phyloP scores from a whole-genome alignment of 2,113 vertebrate species.

The Oryzias curvinotus region DNA sequence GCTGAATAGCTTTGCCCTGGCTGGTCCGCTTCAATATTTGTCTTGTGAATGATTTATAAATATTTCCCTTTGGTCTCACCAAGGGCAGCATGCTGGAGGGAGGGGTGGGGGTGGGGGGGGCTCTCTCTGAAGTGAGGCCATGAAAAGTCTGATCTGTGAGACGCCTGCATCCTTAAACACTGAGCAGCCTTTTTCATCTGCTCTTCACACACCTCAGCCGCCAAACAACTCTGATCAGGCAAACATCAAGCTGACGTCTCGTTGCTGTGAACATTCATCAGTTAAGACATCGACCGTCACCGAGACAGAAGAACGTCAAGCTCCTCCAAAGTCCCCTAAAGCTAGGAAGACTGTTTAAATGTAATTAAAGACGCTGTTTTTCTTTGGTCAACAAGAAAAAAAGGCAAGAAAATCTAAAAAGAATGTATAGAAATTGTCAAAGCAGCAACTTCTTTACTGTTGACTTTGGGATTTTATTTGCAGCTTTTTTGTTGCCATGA shows the following conservation, averaged over 20 bases:
- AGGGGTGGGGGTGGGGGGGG: constrained; percentile 39
- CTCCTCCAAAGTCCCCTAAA: constrained; percentile 75
- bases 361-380: constrained; percentile 80
- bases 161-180: constrained; percentile 10
- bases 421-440: background rate
- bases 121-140: constrained; percentile 64
- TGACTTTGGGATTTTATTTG: too few species aligned
- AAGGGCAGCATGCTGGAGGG: constrained; percentile 51
- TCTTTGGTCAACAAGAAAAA: constrained; percentile 75
- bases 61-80: constrained; percentile 71
- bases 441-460: too few species aligned
- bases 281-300: constrained; percentile 79
- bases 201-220: constrained; percentile 13
- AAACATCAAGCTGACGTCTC: constrained; percentile 46
- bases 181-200: background rate
- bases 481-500: too few species aligned
- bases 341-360: constrained; percentile 81
- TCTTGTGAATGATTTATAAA: constrained; percentile 74
- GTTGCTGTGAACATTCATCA: constrained; percentile 79
- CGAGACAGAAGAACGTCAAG: constrained; percentile 78
- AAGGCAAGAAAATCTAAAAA: constrained; percentile 75
- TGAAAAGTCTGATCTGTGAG: constrained; percentile 57
- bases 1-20: constrained; percentile 42
- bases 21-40: constrained; percentile 66
- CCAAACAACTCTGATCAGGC: constrained; percentile 51